Evolutionary conservation across 2,888 invertebrate genomes (phyloP).

Genomic region (Conistra vaccinii): DNA sequence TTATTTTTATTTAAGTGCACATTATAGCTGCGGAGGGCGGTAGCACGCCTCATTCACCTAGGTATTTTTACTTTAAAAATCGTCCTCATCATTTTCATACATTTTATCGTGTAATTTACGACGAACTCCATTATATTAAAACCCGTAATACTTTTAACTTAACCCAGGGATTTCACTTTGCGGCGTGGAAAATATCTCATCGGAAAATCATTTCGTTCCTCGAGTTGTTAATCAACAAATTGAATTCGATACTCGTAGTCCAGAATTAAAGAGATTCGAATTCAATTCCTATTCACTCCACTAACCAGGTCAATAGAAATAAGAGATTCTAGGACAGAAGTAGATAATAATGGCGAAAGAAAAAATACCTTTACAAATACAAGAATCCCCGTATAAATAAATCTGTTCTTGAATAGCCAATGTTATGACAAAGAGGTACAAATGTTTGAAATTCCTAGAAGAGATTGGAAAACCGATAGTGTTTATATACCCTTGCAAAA

Average conservation of each 20-base stretch:
- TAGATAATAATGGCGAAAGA: slow-evolving; percentile 2
- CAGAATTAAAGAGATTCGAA: slow-evolving; percentile 30
- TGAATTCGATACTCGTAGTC: slow-evolving; percentile 32
- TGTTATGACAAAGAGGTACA: background rate
- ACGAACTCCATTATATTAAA: slow-evolving; percentile 28
- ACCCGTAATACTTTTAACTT: slow-evolving; percentile 49
- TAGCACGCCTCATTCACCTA: too few relatives aligned
- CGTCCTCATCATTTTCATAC: background rate
- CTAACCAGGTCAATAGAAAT: slow-evolving; percentile 26
- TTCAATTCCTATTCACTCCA: slow-evolving; percentile 25
- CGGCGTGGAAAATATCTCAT: slow-evolving; percentile 40
- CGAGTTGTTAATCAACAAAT: slow-evolving; percentile 55
- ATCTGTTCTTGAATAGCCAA: background rate
- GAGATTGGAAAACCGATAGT: background rate
- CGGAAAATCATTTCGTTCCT: slow-evolving; percentile 19
- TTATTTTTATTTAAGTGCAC: too few relatives aligned
- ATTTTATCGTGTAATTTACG: background rate
- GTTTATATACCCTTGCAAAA: background rate
- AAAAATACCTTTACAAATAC: background rate
- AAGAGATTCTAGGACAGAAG: slow-evolving; percentile 5
- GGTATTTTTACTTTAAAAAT: background rate
- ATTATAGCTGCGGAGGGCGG: too few relatives aligned
- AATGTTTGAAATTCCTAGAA: background rate
- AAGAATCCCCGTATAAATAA: background rate
- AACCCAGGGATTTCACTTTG: slow-evolving; percentile 26